Conservation (phyloP, 2,888 invertebrate genomes). For the Nycteola revayana region DNA sequence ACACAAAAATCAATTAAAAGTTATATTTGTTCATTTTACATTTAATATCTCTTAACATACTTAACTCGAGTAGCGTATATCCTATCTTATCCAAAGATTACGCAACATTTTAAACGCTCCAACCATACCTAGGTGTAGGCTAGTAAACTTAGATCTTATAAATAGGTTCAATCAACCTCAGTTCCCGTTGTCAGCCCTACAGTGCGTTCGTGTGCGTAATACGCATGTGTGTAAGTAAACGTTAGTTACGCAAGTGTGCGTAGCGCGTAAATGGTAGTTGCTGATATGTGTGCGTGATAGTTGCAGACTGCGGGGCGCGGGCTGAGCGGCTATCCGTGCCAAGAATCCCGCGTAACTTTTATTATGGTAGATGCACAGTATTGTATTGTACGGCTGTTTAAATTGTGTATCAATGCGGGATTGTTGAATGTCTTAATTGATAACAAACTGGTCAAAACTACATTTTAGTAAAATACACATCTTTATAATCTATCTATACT, state of each 20-base stretch:
- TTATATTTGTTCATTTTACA: too few species aligned
- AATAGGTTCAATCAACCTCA: background rate
- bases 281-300: conserved; percentile 21
- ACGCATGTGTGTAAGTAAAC: background rate
- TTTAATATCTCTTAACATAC: too few species aligned
- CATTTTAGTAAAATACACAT: too few species aligned
- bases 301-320: conserved; percentile 54
- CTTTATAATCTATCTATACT: too few species aligned
- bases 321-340: conserved; percentile 20
- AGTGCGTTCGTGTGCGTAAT: conserved; percentile 3
- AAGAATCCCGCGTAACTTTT: conserved; percentile 19
- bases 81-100: too few species aligned
- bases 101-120: background rate
- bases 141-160: background rate
- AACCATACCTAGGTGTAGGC: background rate
- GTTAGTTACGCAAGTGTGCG: conserved; percentile 16
- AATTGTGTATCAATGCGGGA: too few species aligned
- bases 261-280: conserved; percentile 25
- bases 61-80: too few species aligned
- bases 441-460: too few species aligned
- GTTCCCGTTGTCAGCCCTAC: conserved; percentile 21
- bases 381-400: too few species aligned
- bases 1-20: too few species aligned
- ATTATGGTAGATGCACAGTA: too few species aligned
- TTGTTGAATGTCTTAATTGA: too few species aligned